Evolutionary conservation across 2,888 invertebrate genomes (phyloP).

Genomic region (Panorpa germanica): DNA sequence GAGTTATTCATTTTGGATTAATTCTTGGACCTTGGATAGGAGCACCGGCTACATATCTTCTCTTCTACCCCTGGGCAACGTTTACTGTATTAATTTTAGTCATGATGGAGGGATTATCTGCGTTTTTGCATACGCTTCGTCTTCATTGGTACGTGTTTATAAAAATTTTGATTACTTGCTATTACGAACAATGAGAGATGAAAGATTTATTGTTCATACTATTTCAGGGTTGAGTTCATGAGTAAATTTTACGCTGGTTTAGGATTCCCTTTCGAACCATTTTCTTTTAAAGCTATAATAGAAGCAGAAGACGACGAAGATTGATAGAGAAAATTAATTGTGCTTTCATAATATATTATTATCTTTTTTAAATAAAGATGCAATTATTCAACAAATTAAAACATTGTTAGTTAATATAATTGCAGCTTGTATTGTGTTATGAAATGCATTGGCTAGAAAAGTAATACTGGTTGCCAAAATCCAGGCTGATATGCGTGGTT

Average conservation of each 20-base stretch:
- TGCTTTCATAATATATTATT: too few relatives aligned
- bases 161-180: too few relatives aligned
- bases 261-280: conserved; percentile 70
- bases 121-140: conserved; percentile 75
- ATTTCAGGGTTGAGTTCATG: conserved; percentile 83
- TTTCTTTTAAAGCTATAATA: conserved; percentile 62
- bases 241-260: conserved; percentile 79
- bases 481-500: too few relatives aligned
- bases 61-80: conserved; percentile 60
- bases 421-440: too few relatives aligned
- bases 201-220: conserved; percentile 8
- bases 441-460: too few relatives aligned
- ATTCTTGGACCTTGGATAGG: conserved; percentile 20
- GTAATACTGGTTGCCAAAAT: too few relatives aligned
- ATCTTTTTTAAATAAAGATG: too few relatives aligned
- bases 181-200: too few relatives aligned
- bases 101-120: conserved; percentile 81
- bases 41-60: conserved; percentile 33
- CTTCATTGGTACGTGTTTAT: conserved; percentile 53
- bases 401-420: too few relatives aligned
- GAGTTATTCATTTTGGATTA: conserved; percentile 40
- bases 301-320: conserved; percentile 35
- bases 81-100: conserved; percentile 70
- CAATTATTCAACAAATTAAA: too few relatives aligned
- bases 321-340: too few relatives aligned